phyloP scores from a whole-genome alignment of 2,888 invertebrate species.

The Drosophila limbata region DNA sequence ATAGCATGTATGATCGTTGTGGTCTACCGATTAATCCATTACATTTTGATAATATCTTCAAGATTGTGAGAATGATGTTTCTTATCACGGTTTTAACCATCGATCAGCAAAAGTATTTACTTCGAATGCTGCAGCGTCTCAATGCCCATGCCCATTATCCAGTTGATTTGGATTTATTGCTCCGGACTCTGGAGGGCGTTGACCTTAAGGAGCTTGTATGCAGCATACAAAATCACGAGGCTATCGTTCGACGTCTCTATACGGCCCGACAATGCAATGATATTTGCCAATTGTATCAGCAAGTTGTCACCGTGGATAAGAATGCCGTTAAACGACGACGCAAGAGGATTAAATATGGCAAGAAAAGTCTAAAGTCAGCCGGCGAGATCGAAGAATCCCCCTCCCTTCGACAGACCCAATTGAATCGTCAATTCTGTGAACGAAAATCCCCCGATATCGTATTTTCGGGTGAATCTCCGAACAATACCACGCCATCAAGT shows the following conservation, averaged over 20 bases:
- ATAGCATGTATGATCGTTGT: constrained; percentile 71
- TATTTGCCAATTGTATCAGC: constrained; percentile 44
- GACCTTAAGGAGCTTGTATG: constrained; percentile 53
- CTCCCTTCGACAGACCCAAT: constrained; percentile 5
- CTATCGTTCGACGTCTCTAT: constrained; percentile 14
- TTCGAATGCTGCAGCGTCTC: constrained; percentile 41
- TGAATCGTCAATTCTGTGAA: constrained; percentile 38
- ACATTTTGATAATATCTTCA: constrained; percentile 41
- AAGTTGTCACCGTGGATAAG: constrained; percentile 46
- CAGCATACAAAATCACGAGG: constrained; percentile 40
- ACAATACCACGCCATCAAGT: background rate
- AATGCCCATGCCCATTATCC: constrained; percentile 42
- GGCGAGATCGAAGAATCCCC: constrained; percentile 1
- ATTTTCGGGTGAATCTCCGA: background rate
- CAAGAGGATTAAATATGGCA: background rate
- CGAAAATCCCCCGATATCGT: background rate
- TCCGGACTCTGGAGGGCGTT: constrained; percentile 30
- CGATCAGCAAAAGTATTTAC: constrained; percentile 44
- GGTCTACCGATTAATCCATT: constrained; percentile 62
- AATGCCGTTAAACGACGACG: constrained; percentile 20
- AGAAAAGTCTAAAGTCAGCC: background rate
- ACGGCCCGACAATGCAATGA: constrained; percentile 33
- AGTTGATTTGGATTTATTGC: constrained; percentile 41
- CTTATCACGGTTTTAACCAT: constrained; percentile 32
- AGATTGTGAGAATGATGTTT: constrained; percentile 62